phyloP scores from a whole-genome alignment of 2,888 invertebrate species.

The Geophilus truncorum region DNA sequence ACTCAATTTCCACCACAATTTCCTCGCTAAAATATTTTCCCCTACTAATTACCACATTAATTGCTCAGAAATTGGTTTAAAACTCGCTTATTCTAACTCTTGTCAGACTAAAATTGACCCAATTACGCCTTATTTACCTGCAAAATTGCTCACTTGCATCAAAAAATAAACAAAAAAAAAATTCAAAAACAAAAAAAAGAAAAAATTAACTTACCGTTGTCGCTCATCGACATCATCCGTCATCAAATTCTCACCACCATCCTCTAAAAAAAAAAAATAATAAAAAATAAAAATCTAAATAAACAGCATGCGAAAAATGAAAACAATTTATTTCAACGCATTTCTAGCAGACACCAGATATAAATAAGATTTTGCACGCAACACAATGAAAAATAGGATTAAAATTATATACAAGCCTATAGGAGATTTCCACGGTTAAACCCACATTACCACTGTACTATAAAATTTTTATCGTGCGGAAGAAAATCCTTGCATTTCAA shows the following conservation, averaged over 20 bases:
- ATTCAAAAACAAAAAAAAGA: not conserved
- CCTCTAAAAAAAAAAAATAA: not conserved
- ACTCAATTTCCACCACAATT: too few relatives aligned
- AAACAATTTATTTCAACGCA: not conserved
- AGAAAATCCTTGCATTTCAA: constrained; percentile 27
- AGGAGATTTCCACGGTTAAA: constrained; percentile 23
- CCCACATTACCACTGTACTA: constrained; percentile 27
- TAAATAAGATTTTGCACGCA: constrained; percentile 14
- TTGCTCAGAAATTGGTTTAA: too few relatives aligned
- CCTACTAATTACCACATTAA: too few relatives aligned
- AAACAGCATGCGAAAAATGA: too few relatives aligned
- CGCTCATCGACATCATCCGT: not conserved
- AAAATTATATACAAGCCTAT: constrained; percentile 20
- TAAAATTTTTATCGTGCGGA: constrained; percentile 27
- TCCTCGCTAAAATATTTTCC: too few relatives aligned
- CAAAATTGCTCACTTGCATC: too few relatives aligned
- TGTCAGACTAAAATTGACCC: too few relatives aligned
- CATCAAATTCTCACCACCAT: not conserved
- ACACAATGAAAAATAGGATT: constrained; percentile 27
- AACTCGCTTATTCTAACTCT: too few relatives aligned
- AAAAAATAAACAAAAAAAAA: too few relatives aligned
- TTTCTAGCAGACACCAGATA: not conserved
- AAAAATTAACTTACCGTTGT: not conserved
- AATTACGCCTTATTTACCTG: too few relatives aligned
- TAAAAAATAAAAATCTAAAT: not conserved